These are phyloP conservation scores for Heliothis subflexa DNA, from an alignment of 1,140 invertebrate species.

Conservation along the genomic window DNA sequence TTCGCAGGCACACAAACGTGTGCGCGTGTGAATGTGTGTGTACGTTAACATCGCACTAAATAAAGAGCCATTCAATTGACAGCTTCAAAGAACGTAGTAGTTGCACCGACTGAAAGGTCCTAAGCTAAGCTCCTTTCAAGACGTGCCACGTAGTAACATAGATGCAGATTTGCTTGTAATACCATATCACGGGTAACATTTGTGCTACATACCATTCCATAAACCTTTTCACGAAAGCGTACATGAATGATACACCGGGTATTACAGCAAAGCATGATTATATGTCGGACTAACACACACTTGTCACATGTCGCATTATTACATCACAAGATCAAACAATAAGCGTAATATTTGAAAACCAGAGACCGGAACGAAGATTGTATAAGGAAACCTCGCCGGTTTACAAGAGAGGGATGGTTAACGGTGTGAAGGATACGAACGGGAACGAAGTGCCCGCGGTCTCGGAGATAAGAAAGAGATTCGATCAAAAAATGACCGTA, in stretches of 20 bases:
- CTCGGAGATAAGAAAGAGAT: conserved; percentile 86
- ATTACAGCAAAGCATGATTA: conserved; percentile 54
- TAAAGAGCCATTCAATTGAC: conserved; percentile 46
- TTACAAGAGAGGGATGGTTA: conserved; percentile 74
- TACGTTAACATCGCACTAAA: conserved; percentile 64
- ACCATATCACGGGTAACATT: conserved; percentile 35
- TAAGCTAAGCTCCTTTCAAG: conserved; percentile 33
- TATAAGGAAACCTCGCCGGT: conserved; percentile 77
- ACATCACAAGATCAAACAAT: conserved; percentile 54
- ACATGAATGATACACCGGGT: conserved; percentile 37
- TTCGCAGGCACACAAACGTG: conserved; percentile 63
- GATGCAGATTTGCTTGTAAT: conserved; percentile 52
- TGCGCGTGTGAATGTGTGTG: conserved; percentile 64
- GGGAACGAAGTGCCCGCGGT: conserved; percentile 86
- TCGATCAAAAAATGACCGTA: conserved; percentile 85
- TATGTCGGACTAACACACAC: conserved; percentile 68
- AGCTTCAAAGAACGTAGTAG: conserved; percentile 40
- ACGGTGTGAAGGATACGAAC: conserved; percentile 84
- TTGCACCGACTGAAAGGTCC: conserved; percentile 37
- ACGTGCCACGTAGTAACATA: conserved; percentile 48
- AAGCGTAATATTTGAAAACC: conserved; percentile 75
- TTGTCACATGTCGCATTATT: conserved; percentile 58
- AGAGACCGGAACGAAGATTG: conserved; percentile 79
- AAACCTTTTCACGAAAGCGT: neutral
- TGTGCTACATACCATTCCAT: conserved; percentile 7